Evolutionary conservation across 1,140 invertebrate species (phyloP).

Genomic region (Vanessa tameamea): DNA sequence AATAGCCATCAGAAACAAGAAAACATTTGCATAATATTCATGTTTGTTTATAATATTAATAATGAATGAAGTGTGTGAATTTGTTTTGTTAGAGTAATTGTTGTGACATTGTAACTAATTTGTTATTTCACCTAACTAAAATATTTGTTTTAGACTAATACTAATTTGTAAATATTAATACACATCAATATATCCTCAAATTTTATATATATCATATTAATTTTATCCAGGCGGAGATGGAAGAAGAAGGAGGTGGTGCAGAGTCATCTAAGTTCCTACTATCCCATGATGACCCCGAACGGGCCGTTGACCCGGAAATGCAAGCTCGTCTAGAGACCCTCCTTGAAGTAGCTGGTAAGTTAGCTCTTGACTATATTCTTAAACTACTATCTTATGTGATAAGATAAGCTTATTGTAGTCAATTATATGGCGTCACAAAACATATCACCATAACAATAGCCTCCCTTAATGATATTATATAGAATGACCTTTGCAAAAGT

Average conservation of each 20-base stretch:
- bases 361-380: neutral
- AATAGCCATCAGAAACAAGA: conserved; percentile 40
- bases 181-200: neutral
- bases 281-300: conserved; percentile 86
- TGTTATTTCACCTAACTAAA: neutral
- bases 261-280: conserved; percentile 91
- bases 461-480: conserved; percentile 5
- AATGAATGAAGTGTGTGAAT: conserved; percentile 35
- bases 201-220: conserved; percentile 19
- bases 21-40: conserved; percentile 45
- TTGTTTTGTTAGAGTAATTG: conserved; percentile 20
- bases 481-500: conserved; percentile 17
- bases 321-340: conserved; percentile 93
- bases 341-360: conserved; percentile 92
- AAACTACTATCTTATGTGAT: conserved; percentile 10
- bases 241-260: conserved; percentile 86
- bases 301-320: conserved; percentile 93
- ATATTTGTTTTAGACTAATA: neutral
- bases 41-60: conserved; percentile 44
- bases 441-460: conserved; percentile 1
- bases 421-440: conserved; percentile 6
- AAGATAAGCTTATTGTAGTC: conserved; percentile 3
- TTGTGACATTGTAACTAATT: conserved; percentile 11
- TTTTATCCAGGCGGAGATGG: conserved; percentile 79
- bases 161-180: neutral